Base-by-base conservation (phyloP, 2,113 vertebrate genomes). In the Menura novaehollandiae region DNA sequence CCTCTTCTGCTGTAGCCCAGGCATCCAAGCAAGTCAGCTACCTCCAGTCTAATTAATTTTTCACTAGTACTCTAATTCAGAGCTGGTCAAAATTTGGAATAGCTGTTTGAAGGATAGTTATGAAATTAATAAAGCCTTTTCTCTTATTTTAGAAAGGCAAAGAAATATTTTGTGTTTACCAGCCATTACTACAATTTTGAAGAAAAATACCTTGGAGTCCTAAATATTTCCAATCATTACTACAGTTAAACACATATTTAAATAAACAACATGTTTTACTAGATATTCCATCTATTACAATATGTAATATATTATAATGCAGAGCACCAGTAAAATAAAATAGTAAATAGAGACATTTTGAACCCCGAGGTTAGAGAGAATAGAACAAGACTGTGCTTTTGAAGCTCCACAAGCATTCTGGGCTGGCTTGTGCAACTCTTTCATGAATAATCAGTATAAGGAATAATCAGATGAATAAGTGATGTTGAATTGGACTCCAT, bases 331-430 rank as follows among this genome's bases (percentile, higher is more conserved):
- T 95, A 73, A 91, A 93, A 74, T 30, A 71, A 86, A 94, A 81
- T 39, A 62, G 60, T 73, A 43, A 58, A n/a, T 20, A 75, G 89
- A 95, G 81, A 68, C 76, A 96, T 91, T 96, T 94, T 94, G 93
- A 96, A 95, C 96, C 96, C 95, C 17, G 93, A 76, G 95, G 96
- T 94, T 87, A 95, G 71, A 87, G 66, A 94, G 96, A 95, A 75
- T 89, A 89, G 78, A 75, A 19, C n/a, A 72, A 55, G 76, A 32
- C 64, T 59, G 15, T 86, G 89, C 91, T 89, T 91, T 89, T 85
- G 94, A 96, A 95, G 87, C 84, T 92, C 75, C 80, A 69, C 10
- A 12, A 84, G 56, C 64, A 33, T 91, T 92, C 77, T 60, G 69
- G 85, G 93, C 73, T 93, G 81, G 55, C 83, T 95, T 93, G 14